These are phyloP conservation scores for Lasioglossum marginatum DNA, from an alignment of 2,888 invertebrate genomes.

Conservation along the genomic window DNA sequence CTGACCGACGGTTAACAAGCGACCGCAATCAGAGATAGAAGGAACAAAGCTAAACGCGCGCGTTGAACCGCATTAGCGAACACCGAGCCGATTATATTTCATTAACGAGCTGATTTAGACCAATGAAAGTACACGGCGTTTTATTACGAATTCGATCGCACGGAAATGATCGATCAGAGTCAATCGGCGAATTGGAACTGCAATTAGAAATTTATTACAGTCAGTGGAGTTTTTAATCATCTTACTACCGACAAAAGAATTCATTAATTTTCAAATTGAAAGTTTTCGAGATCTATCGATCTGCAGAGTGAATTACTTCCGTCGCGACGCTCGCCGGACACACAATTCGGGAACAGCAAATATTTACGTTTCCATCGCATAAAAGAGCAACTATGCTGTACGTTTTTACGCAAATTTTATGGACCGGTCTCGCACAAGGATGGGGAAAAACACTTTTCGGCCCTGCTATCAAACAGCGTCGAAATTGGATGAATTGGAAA, in stretches of 20 bases:
- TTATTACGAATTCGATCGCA: not conserved
- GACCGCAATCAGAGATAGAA: conserved; percentile 68
- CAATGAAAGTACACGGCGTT: not conserved
- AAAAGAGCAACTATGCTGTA: not conserved
- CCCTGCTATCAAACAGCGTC: conserved; percentile 24
- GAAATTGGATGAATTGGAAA: conserved; percentile 55
- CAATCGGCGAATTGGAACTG: not conserved
- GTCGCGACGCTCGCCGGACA: not conserved
- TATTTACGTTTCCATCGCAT: not conserved
- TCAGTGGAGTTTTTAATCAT: not conserved
- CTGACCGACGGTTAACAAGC: conserved; percentile 70
- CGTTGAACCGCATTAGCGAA: conserved; percentile 28
- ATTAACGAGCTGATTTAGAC: conserved; percentile 17
- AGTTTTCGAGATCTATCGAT: not conserved
- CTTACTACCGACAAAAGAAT: not conserved
- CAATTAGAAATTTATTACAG: not conserved
- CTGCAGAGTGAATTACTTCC: not conserved
- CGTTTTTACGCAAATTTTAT: conserved; percentile 6
- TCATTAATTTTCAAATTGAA: not conserved
- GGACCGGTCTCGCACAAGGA: not conserved
- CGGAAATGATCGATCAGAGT: not conserved
- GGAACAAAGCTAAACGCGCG: conserved; percentile 48
- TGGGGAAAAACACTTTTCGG: not conserved
- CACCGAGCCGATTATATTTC: conserved; percentile 52
- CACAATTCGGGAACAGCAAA: not conserved